Evolutionary conservation across 64 coral and sea anemone genomes (phyloP), one percentile per base, ranked within the genome.

Genomic region (Stichodactyla mertensii): DNA sequence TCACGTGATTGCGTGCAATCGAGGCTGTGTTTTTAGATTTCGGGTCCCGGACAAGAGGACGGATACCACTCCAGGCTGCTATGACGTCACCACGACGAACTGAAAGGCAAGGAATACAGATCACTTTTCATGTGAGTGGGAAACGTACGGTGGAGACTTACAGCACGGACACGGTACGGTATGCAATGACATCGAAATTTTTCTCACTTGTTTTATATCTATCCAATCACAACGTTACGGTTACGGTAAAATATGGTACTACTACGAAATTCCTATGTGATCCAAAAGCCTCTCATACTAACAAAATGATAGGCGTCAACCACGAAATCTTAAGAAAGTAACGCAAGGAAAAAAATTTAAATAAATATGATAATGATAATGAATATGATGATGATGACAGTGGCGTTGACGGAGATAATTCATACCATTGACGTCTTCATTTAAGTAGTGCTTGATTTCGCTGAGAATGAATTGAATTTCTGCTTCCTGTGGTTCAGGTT

Each of bases 401-500:
- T 58, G 15, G 57, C 56, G 56, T 57, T 61, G 12, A 54, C 12
- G 5, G 10, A 16, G 16, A 22, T 26, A n/a, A 64, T 55, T 71
- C 86, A 10, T 78, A 95, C 97, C 97, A 80, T 92, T 87, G 0
- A 99, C 85, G 78, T 99, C 97, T 56, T 88, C 82, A 51, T 91
- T 93, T 8, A 99, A 87, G 78, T 99, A 99, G 70, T 92, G 90
- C 86, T 95, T 95, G 64, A 99, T 95, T 86, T 99, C 97, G 77
- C 88, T 94, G 16, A 99, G 88, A 61, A 99, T 95, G 84, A 99
- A 99, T 82, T 95, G 93, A 51, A 99, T 94, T 90, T 99, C 97
- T 15, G 85, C 93, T 71, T 95, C 93, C 61, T 92, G 91, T 51
- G 97, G 90, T 58, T 89, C 83, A 9, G 97, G 97, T 77, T 90